These are phyloP conservation scores for Australoheros facetus DNA, from an alignment of 2,797 vertebrate genomes.

Conservation along the genomic window DNA sequence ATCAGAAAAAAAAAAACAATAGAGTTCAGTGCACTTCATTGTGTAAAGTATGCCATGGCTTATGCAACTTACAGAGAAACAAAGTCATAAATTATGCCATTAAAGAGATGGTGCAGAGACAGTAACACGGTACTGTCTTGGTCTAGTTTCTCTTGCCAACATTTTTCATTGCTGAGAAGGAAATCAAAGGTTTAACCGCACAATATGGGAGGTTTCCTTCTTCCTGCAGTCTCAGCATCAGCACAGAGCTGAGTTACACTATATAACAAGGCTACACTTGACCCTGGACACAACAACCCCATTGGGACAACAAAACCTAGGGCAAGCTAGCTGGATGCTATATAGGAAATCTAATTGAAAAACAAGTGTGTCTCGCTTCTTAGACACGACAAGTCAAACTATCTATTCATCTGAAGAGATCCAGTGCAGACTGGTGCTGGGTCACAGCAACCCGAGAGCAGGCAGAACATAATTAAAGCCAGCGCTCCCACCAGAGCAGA, in stretches of 20 bases:
- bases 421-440: conserved; percentile 62
- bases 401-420: conserved; percentile 70
- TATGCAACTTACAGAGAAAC: neutral
- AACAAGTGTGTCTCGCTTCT: conserved; percentile 49
- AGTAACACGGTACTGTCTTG: neutral
- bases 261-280: conserved; percentile 43
- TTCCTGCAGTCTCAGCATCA: conserved; percentile 9
- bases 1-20: conserved; percentile 2
- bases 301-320: conserved; percentile 26
- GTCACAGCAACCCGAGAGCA: conserved; percentile 80
- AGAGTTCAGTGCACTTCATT: neutral
- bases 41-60: neutral
- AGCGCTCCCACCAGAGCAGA: conserved; percentile 63
- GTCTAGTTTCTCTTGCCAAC: conserved; percentile 16
- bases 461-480: conserved; percentile 73
- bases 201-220: conserved; percentile 63
- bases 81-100: neutral
- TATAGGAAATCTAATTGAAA: conserved; percentile 47
- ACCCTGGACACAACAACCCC: conserved; percentile 32
- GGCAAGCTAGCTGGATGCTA: conserved; percentile 24
- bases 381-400: conserved; percentile 68
- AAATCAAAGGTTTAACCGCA: conserved; percentile 42
- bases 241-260: conserved; percentile 19
- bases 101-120: no score
- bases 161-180: conserved; percentile 41